Evolutionary conservation across 2,797 vertebrate genomes (phyloP).

Genomic region (Lutra lutra): DNA sequence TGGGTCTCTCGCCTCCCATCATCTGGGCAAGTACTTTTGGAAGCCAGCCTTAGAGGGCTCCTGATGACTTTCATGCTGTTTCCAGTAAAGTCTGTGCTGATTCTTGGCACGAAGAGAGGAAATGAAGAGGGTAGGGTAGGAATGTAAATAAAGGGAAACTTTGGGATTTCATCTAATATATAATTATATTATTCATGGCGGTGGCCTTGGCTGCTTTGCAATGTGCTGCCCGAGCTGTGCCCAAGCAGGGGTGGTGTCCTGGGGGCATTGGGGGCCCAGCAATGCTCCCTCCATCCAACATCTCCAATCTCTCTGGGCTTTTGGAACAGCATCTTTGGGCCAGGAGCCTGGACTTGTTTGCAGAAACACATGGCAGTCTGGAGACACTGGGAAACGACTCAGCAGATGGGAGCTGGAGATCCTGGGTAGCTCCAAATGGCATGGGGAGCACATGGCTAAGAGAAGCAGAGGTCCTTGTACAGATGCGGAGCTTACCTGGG

Average conservation of each 20-base stretch:
- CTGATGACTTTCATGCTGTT: slow-evolving; percentile 85
- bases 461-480: background rate
- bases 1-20: slow-evolving; percentile 16
- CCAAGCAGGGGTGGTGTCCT: background rate
- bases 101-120: slow-evolving; percentile 85
- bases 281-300: background rate
- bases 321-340: background rate
- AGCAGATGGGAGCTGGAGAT: background rate
- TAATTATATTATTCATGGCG: slow-evolving; percentile 82
- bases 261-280: background rate
- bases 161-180: slow-evolving; percentile 84
- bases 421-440: background rate
- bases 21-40: slow-evolving; percentile 74
- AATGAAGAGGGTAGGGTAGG: slow-evolving; percentile 85
- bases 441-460: rapidly evolving
- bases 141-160: slow-evolving; percentile 87
- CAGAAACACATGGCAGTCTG: background rate
- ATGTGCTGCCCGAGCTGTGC: background rate
- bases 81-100: slow-evolving; percentile 86
- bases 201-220: slow-evolving; percentile 45
- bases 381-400: background rate
- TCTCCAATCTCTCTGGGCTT: background rate
- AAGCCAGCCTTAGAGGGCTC: slow-evolving; percentile 81
- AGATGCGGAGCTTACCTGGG: background rate
- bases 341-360: background rate